These are phyloP conservation scores for Micromys minutus DNA, from an alignment of 2,113 vertebrate genomes.

Conservation along the genomic window DNA sequence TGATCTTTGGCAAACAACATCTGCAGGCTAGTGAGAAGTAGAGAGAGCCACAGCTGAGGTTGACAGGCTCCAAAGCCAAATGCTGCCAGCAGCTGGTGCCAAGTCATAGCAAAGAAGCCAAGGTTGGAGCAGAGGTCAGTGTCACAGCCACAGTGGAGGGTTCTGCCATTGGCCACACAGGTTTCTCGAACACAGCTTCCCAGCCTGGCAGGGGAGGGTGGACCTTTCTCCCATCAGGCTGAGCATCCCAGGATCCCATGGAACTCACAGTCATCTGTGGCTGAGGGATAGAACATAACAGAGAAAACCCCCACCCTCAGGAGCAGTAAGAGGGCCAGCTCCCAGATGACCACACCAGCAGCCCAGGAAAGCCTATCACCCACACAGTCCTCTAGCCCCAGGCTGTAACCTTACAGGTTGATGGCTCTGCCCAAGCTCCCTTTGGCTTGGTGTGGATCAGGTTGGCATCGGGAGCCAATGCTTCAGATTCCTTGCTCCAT, in stretches of 20 bases:
- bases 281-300: not conserved
- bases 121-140: not conserved
- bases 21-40: not conserved
- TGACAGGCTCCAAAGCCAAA: not conserved
- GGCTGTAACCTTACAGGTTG: not conserved
- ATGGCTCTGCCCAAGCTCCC: not conserved
- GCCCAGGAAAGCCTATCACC: not conserved
- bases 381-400: not conserved
- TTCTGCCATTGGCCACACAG: not conserved
- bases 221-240: not conserved
- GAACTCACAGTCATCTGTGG: not conserved
- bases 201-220: fast-evolving
- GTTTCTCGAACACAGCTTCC: not conserved
- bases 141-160: not conserved
- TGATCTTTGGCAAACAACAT: not conserved
- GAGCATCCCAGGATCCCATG: not conserved
- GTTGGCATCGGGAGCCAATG: not conserved
- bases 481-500: not conserved
- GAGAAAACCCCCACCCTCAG: not conserved
- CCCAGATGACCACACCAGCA: too few species aligned
- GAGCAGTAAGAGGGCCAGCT: not conserved
- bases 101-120: not conserved
- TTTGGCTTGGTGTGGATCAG: not conserved
- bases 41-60: not conserved
- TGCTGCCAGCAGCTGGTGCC: not conserved